A percentile compares a stretch with the other conserved stretches of the same genome.
Conservation (phyloP, 1,140 invertebrate species). For the Diprion similis region DNA sequence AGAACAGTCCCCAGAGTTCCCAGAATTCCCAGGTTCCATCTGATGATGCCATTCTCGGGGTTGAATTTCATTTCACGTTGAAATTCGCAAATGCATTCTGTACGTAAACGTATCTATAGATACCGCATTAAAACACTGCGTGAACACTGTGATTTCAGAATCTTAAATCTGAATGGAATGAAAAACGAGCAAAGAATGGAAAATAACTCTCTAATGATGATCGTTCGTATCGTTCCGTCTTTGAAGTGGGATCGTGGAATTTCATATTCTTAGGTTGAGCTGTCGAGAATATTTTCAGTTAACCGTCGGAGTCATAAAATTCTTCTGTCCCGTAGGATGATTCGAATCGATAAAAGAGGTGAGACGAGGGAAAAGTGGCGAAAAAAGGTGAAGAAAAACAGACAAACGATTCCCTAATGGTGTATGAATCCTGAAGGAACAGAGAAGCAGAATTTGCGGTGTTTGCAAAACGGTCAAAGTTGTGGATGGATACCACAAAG, state of each 20-base stretch:
- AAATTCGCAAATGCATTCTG: neutral
- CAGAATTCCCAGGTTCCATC: neutral
- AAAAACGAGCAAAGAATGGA: neutral
- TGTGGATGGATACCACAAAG: constrained; percentile 2
- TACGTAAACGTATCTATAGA: neutral
- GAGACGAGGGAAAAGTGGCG: neutral
- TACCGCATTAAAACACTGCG: neutral
- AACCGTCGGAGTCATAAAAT: neutral
- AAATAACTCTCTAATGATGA: neutral
- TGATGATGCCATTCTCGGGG: neutral
- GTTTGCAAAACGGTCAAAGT: neutral
- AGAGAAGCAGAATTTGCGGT: neutral
- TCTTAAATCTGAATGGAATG: too few species aligned
- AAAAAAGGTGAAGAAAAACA: neutral
- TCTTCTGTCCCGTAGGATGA: neutral
- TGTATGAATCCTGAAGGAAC: neutral
- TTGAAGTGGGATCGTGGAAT: neutral
- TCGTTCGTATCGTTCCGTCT: neutral
- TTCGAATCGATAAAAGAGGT: neutral
- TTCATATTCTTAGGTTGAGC: neutral
- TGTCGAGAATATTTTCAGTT: neutral
- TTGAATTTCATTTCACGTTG: neutral
- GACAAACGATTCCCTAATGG: neutral
- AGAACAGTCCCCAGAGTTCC: neutral
- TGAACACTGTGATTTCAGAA: neutral